Conservation (phyloP, 1,140 invertebrate species). For the Nomia melanderi region DNA sequence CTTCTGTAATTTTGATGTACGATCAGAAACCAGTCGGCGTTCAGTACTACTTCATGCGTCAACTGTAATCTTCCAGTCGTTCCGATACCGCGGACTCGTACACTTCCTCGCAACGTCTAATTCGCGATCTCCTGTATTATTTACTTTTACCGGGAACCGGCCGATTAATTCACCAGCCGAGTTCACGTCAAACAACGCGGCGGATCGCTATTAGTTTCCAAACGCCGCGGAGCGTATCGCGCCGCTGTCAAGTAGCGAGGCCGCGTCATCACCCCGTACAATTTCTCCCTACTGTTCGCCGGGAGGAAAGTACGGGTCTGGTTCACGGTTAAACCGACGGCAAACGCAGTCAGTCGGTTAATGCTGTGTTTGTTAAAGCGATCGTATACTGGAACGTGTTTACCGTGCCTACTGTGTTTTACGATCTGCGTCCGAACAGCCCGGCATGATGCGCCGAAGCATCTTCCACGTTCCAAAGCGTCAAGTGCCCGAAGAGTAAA, state of each 20-base stretch:
- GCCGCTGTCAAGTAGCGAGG: neutral
- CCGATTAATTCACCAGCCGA: neutral
- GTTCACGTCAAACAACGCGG: neutral
- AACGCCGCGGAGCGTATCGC: neutral
- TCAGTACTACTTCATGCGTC: too few relatives aligned
- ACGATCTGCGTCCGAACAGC: conserved; percentile 53
- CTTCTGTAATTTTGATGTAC: too few relatives aligned
- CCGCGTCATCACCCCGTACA: conserved; percentile 13
- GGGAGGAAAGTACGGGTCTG: conserved; percentile 13
- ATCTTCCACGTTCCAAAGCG: conserved; percentile 27
- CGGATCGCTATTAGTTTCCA: neutral
- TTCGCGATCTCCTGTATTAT: too few relatives aligned
- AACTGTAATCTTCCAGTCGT: too few relatives aligned
- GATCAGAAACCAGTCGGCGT: too few relatives aligned
- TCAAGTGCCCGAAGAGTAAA: conserved; percentile 32
- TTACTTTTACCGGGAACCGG: neutral
- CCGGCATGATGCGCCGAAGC: conserved; percentile 26
- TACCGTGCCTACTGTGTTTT: conserved; percentile 46
- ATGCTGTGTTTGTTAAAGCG: conserved; percentile 58
- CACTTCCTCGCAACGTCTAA: too few relatives aligned
- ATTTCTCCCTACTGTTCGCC: neutral
- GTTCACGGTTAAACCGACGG: conserved; percentile 15
- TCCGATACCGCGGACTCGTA: too few relatives aligned
- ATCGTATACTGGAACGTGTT: conserved; percentile 39
- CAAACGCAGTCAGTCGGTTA: conserved; percentile 51